Percentiles rank a stretch among this genome's conserved stretches.
Evolutionary conservation across 2,888 invertebrate genomes (phyloP).

Genomic region (Hirtodrosophila alboralis): DNA sequence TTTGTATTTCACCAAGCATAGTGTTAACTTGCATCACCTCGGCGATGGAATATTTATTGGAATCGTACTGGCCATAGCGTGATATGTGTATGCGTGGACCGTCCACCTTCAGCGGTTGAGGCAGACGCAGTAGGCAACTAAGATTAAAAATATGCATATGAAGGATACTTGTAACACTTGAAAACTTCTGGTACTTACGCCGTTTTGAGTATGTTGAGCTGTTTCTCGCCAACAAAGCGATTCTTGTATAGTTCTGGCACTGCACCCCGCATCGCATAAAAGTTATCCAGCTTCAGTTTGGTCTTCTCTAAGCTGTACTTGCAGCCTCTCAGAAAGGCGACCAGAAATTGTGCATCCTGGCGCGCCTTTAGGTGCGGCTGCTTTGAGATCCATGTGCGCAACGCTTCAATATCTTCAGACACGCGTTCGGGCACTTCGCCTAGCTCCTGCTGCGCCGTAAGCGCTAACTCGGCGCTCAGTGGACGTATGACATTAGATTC

Average conservation of each 20-base stretch:
- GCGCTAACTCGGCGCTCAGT: slow-evolving; percentile 72
- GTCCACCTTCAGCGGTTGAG: slow-evolving; percentile 82
- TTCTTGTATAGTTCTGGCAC: slow-evolving; percentile 86
- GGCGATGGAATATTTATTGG: slow-evolving; percentile 84
- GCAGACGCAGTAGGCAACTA: slow-evolving; percentile 81
- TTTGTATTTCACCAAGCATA: slow-evolving; percentile 87
- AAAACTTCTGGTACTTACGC: slow-evolving; percentile 65
- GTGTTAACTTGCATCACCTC: slow-evolving; percentile 86
- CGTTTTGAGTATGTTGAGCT: slow-evolving; percentile 76
- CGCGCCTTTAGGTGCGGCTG: slow-evolving; percentile 85
- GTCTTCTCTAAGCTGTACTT: slow-evolving; percentile 86
- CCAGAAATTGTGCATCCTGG: slow-evolving; percentile 85
- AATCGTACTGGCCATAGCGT: slow-evolving; percentile 85
- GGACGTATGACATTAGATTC: slow-evolving; percentile 69
- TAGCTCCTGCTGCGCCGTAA: slow-evolving; percentile 84
- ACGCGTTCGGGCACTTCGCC: slow-evolving; percentile 85
- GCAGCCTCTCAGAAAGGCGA: slow-evolving; percentile 85
- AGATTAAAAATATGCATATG: too few relatives aligned
- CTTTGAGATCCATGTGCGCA: slow-evolving; percentile 85
- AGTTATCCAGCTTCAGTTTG: slow-evolving; percentile 86
- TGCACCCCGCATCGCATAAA: slow-evolving; percentile 86
- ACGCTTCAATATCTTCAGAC: slow-evolving; percentile 81
- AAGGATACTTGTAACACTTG: too few relatives aligned
- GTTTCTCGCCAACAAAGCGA: slow-evolving; percentile 79
- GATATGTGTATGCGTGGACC: slow-evolving; percentile 85